Conservation (phyloP, 2,113 vertebrate genomes). For the Zingel zingel region DNA sequence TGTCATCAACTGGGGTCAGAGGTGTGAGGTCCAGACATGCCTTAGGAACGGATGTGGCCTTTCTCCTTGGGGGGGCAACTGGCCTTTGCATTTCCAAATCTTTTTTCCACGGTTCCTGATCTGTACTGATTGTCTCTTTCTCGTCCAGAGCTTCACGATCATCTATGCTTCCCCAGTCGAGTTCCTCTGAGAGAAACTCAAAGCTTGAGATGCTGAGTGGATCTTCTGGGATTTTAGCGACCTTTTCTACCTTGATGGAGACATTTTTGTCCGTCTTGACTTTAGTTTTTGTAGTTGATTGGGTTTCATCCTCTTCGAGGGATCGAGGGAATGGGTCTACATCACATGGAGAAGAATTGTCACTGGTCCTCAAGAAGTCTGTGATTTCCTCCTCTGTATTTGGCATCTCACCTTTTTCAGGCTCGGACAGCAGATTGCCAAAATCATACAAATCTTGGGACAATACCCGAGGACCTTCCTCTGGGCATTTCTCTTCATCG, state of each 20-base stretch:
- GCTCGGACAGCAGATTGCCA: slow-evolving; percentile 17
- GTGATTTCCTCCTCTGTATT: slow-evolving; percentile 75
- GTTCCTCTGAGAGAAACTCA: slow-evolving; percentile 59
- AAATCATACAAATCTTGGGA: slow-evolving; percentile 67
- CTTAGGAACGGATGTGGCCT: slow-evolving; percentile 59
- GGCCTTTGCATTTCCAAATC: slow-evolving; percentile 37
- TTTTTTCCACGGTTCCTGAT: slow-evolving; percentile 28
- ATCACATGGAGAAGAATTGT: slow-evolving; percentile 79
- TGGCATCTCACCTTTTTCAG: slow-evolving; percentile 26
- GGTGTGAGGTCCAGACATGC: slow-evolving; percentile 75
- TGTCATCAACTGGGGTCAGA: slow-evolving; percentile 65
- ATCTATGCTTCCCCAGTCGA: slow-evolving; percentile 53
- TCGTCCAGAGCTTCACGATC: slow-evolving; percentile 22
- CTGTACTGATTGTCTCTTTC: not conserved
- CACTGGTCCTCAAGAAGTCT: slow-evolving; percentile 79
- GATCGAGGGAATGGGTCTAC: slow-evolving; percentile 47
- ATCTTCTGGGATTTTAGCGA: slow-evolving; percentile 30
- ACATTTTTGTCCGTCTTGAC: slow-evolving; percentile 43
- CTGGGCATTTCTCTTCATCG: slow-evolving; percentile 55
- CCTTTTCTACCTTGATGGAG: slow-evolving; percentile 33
- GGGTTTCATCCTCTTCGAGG: slow-evolving; percentile 29
- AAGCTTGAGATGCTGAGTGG: slow-evolving; percentile 38
- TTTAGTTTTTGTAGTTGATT: slow-evolving; percentile 45
- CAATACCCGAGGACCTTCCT: slow-evolving; percentile 50
- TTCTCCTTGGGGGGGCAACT: slow-evolving; percentile 62